These are phyloP conservation scores for Scalopus aquaticus DNA, from an alignment of 2,113 vertebrate species.

Conservation along the genomic window DNA sequence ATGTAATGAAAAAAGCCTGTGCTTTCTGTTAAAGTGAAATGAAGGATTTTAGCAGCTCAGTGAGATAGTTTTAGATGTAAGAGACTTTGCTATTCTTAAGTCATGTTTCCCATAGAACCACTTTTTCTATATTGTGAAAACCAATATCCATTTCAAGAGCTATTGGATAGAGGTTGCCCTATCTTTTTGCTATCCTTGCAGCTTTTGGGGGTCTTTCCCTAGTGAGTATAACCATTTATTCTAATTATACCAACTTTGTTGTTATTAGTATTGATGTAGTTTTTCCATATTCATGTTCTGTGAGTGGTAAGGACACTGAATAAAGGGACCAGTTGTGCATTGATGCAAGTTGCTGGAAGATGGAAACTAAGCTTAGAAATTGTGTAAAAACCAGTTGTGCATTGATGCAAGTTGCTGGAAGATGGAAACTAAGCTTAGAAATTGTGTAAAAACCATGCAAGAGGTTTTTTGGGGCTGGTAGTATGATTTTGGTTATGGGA, in stretches of 20 bases:
- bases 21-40: background rate
- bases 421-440: background rate
- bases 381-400: background rate
- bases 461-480: background rate
- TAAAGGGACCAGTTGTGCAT: background rate
- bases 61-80: background rate
- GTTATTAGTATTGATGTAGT: background rate
- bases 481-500: background rate
- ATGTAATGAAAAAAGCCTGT: background rate
- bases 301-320: background rate
- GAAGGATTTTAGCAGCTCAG: slow-evolving; percentile 16
- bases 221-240: background rate
- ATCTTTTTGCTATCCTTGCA: background rate
- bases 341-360: background rate
- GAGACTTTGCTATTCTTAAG: background rate
- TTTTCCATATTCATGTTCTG: background rate
- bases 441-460: background rate
- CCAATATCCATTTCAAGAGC: background rate
- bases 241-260: background rate
- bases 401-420: background rate
- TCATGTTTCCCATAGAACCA: background rate
- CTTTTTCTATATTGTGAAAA: background rate
- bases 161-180: background rate
- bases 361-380: background rate
- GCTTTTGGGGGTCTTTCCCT: background rate